Percentiles rank a stretch among this genome's conserved stretches.
phyloP scores from a whole-genome alignment of 2,888 invertebrate genomes.

The Archips crataeganus region DNA sequence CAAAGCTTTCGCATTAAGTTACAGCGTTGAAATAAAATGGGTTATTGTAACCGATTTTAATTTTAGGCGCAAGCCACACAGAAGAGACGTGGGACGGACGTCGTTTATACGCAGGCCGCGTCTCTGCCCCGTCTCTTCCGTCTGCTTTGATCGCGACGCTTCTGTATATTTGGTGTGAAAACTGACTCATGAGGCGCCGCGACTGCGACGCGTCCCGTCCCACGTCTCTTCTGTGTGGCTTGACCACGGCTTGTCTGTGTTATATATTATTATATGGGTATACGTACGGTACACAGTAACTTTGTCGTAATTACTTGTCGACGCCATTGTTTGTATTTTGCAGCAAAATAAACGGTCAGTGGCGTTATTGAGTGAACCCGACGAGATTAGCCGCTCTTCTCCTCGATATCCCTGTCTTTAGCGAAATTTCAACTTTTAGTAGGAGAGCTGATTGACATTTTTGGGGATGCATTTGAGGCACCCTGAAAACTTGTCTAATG shows the following conservation, averaged over 20 bases:
- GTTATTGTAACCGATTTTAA: constrained; percentile 10
- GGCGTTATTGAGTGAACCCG: constrained; percentile 53
- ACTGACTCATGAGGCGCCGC: too few species aligned
- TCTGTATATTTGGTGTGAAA: too few species aligned
- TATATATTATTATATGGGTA: not conserved
- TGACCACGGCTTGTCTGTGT: constrained; percentile 8
- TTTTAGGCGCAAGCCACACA: too few species aligned
- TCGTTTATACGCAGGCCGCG: too few species aligned
- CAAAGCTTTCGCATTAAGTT: not conserved
- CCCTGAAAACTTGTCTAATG: too few species aligned
- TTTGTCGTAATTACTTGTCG: constrained; percentile 57
- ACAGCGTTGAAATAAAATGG: not conserved
- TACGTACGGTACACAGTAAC: constrained; percentile 10
- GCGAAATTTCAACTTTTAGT: not conserved
- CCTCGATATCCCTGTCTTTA: constrained; percentile 50
- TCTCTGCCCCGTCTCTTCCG: too few species aligned
- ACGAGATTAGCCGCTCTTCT: constrained; percentile 57
- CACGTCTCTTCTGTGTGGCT: too few species aligned
- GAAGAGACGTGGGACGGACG: too few species aligned
- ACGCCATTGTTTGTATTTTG: constrained; percentile 58
- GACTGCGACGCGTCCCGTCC: too few species aligned
- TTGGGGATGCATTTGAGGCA: too few species aligned
- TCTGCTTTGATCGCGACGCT: too few species aligned
- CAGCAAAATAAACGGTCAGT: constrained; percentile 57
- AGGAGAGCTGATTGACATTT: too few species aligned